Conservation (phyloP, 2,797 vertebrate species). For the Enteromius unitaeniatus region DNA sequence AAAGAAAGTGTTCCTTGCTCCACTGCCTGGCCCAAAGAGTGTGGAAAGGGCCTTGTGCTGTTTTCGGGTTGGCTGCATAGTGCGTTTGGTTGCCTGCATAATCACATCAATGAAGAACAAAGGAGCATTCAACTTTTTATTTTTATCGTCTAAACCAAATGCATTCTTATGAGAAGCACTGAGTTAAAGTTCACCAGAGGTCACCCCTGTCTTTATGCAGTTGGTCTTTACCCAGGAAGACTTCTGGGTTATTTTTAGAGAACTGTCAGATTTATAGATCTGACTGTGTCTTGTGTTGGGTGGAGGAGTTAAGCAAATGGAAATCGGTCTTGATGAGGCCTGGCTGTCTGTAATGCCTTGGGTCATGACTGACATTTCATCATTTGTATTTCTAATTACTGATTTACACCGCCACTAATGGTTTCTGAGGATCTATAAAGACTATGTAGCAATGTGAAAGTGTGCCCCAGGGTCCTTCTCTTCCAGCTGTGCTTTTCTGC, state of each 20-base stretch:
- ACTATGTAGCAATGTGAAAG: slow-evolving; percentile 68
- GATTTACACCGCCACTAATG: slow-evolving; percentile 74
- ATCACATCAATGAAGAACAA: not conserved
- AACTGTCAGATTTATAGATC: not conserved
- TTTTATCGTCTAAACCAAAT: not conserved
- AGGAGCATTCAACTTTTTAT: not conserved
- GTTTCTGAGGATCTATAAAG: slow-evolving; percentile 65
- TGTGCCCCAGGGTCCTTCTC: slow-evolving; percentile 69
- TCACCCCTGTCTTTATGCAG: not conserved
- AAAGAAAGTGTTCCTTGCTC: slow-evolving; percentile 13
- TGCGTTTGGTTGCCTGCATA: slow-evolving; percentile 2
- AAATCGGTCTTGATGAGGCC: slow-evolving; percentile 20
- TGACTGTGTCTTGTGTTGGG: slow-evolving; percentile 1
- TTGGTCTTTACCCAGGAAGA: not conserved
- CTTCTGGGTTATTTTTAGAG: slow-evolving; percentile 1
- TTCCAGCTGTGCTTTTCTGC: not conserved
- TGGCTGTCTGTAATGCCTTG: slow-evolving; percentile 65
- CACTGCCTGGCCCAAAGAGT: not conserved
- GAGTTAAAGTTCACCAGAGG: not conserved
- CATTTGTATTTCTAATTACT: slow-evolving; percentile 76
- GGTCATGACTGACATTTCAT: slow-evolving; percentile 76
- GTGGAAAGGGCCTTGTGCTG: not conserved
- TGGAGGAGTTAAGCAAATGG: slow-evolving; percentile 19
- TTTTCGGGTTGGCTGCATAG: slow-evolving; percentile 18
- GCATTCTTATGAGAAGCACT: not conserved